Base-by-base conservation (phyloP, 2,888 invertebrate genomes). In the Salticus scenicus region DNA sequence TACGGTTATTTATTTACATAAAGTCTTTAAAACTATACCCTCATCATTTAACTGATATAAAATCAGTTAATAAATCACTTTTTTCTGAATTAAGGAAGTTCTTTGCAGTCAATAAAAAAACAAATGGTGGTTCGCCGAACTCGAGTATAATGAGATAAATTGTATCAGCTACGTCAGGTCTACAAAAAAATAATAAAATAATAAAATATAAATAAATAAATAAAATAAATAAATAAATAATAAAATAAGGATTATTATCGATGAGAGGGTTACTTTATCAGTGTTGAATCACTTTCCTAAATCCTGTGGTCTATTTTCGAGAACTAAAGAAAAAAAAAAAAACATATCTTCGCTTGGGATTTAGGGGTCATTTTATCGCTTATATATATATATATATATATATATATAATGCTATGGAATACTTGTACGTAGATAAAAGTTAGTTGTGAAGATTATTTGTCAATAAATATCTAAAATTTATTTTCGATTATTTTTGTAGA, bases 91-190 rank as follows among this genome's bases (percentile, higher is more conserved):
- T 37, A 37, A 37, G 4, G 4, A 28, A 28, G 27, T 64, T 8
- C 63, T 2, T 10, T 24, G 12, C 63, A 64, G 27, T n/a, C n/a
- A n/a, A 57, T 57, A 20, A 64, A 17, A 24, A 64, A 64, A 57
- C 57, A 10, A 20, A 14, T 74, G 63, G n/a, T 57, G 74, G 63
- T 27, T n/a, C 51, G 24, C 30, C 7, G 27, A 57, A 71, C 69
- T 69, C 33, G 67, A 31, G 63, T n/a, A n/a, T n/a, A 74, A 81
- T 74, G 37, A 37, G 37, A 37, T n/a, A 64, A 69, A 71, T 63
- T 74, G 8, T 67, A 67, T 66, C 71, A 47, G n/a, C 28, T 74
- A 31, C 69, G 74, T 81, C 81, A 74, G 28, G 80, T 73, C 51
- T 64, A 30, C 47, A n/a, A 31, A 33, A 28, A 81, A 57, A n/a